Evolutionary conservation across 37 sponge, comb jelly and placozoan genomes (phyloP), one percentile per base, ranked within the genome.

Genomic region (Oopsacas minuta): DNA sequence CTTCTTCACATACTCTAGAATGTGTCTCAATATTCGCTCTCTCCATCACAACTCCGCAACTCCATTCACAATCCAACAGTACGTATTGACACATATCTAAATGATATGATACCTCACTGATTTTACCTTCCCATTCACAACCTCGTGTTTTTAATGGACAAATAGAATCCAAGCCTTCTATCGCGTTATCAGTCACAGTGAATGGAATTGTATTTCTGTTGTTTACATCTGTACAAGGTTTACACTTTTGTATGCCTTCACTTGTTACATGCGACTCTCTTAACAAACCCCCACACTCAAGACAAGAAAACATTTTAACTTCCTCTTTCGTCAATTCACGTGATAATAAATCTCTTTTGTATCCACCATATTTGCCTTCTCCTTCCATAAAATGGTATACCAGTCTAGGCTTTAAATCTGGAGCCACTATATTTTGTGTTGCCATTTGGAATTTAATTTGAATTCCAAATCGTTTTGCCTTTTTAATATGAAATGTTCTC

Each of bases 241-340:
- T 61, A n/a, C 75, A 61, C 75, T 61, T 61, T 61, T 61, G 75
- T 25, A 61, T 61, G 75, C 75, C 75, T 12, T 61, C 75, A 25
- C 30, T 61, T 3, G 75, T 61, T 61, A 61, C 75, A 12, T 61
- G 75, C 1, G 75, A 61, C 22, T 61, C 75, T 61, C 75, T 61
- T 34, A 61, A 34, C 75, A 61, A 61, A 61, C 75, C 75, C 32
- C 75, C 75, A 12, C 75, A 61, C 75, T 61, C 75, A 5, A 61
- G 20, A n/a, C 75, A 61, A 12, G 75, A 25, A 61, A 61, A 61
- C 75, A 61, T 61, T n/a, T 61, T 10, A 20, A 61, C 22, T n/a
- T 61, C 75, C 28, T 61, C 75, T 61, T 61, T 10, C 75, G 75
- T 61, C 75, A 61, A 12, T 12, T 61, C 75, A 12, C 75, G 75